phyloP scores from a whole-genome alignment of 2,888 invertebrate genomes.

The Sinelater perroti region DNA sequence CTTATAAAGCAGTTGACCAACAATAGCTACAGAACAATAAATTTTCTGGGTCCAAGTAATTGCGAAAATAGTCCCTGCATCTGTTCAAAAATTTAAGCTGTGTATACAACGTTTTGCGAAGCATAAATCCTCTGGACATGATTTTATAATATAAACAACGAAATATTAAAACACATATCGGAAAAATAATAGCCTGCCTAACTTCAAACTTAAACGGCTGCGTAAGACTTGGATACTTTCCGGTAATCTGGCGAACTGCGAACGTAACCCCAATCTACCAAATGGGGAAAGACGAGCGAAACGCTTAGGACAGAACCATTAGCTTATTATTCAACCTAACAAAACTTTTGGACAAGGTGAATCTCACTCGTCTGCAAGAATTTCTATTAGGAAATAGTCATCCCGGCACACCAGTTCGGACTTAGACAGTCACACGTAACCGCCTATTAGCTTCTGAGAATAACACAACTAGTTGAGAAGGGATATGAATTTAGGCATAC shows the following conservation, averaged over 20 bases:
- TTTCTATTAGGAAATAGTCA: not conserved
- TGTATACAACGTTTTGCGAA: slow-evolving; percentile 1
- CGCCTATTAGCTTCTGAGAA: too few species aligned
- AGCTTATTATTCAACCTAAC: not conserved
- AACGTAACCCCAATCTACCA: slow-evolving; percentile 8
- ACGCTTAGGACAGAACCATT: not conserved
- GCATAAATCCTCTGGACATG: not conserved
- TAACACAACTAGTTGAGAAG: too few species aligned
- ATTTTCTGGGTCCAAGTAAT: slow-evolving; percentile 6
- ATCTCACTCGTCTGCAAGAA: not conserved
- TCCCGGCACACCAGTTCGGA: not conserved
- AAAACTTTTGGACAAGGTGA: not conserved
- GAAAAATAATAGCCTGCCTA: not conserved
- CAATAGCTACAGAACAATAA: too few species aligned
- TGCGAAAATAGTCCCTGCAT: slow-evolving; percentile 7
- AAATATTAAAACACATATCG: slow-evolving; percentile 15
- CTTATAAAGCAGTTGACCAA: too few species aligned
- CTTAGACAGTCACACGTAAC: not conserved
- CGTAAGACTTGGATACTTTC: slow-evolving; percentile 1
- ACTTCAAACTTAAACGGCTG: not conserved
- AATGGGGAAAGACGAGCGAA: not conserved
- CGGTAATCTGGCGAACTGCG: slow-evolving; percentile 8
- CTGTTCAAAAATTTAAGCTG: slow-evolving; percentile 5
- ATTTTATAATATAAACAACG: slow-evolving; percentile 11
- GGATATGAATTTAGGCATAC: too few species aligned